These are phyloP conservation scores for Limosa lapponica DNA, from an alignment of 2,797 vertebrate genomes.

Conservation along the genomic window DNA sequence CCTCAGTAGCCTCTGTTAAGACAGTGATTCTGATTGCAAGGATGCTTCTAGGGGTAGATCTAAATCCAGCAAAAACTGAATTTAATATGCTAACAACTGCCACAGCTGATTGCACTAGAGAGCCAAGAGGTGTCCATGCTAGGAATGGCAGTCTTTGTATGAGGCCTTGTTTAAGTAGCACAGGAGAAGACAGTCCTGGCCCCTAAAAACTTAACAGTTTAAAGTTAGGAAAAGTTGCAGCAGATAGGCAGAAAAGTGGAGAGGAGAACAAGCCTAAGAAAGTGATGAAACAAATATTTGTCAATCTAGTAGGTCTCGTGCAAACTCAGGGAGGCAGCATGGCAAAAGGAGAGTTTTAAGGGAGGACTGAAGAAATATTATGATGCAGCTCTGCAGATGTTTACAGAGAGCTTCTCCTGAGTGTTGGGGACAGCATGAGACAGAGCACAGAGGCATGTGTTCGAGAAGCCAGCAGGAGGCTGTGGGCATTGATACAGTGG, in stretches of 20 bases:
- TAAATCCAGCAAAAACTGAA: not conserved
- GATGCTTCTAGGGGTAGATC: not conserved
- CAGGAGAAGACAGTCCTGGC: not conserved
- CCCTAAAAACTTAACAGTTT: not conserved
- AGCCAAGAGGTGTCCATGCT: not conserved
- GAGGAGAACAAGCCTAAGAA: not conserved
- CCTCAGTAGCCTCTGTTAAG: not conserved
- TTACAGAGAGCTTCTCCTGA: not conserved
- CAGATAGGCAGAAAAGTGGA: not conserved
- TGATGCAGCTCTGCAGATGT: not conserved
- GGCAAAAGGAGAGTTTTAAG: not conserved
- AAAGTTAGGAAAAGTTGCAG: not conserved
- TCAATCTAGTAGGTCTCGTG: not conserved
- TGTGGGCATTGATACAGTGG: not conserved
- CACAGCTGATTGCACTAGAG: not conserved
- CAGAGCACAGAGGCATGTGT: not conserved
- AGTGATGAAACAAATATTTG: not conserved
- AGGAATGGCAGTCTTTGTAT: not conserved
- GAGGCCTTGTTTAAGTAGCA: not conserved
- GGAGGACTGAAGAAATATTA: not conserved
- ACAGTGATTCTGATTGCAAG: not conserved
- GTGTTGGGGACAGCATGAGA: not conserved
- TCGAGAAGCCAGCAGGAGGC: not conserved
- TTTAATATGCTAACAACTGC: not conserved
- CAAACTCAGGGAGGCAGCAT: not conserved